Conservation (phyloP, 2,797 vertebrate species). For the Lepidocolaptes lacrymiger region DNA sequence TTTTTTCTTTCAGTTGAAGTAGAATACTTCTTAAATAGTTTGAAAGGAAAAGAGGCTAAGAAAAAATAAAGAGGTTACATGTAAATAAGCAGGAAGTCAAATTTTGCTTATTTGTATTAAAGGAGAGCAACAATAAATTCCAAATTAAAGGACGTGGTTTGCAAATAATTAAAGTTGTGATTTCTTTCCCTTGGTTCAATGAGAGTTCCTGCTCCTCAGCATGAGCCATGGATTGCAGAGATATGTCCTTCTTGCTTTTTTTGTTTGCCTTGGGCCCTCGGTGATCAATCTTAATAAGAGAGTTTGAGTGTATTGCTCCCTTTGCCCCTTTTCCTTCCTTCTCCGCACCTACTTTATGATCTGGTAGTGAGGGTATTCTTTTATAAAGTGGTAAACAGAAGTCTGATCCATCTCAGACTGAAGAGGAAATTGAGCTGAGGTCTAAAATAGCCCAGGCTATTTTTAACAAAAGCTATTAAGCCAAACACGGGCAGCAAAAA, state of each 20-base stretch:
- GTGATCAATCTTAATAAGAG: neutral
- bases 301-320: neutral
- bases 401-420: neutral
- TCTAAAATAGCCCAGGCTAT: neutral
- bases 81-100: neutral
- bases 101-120: neutral
- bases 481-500: neutral
- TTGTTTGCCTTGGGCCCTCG: neutral
- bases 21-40: neutral
- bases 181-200: neutral
- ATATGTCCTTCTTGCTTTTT: neutral
- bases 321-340: neutral
- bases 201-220: neutral
- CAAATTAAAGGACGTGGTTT: neutral
- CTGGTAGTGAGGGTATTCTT: neutral
- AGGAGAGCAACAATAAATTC: neutral
- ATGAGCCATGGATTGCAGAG: neutral
- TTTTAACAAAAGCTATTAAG: neutral
- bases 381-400: conserved; percentile 5
- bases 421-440: neutral
- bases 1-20: neutral
- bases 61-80: neutral
- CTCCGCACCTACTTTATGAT: neutral
- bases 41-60: neutral
- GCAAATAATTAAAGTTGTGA: neutral